These are phyloP conservation scores for Isoperla grammatica DNA, from an alignment of 2,888 invertebrate genomes.

Conservation along the genomic window DNA sequence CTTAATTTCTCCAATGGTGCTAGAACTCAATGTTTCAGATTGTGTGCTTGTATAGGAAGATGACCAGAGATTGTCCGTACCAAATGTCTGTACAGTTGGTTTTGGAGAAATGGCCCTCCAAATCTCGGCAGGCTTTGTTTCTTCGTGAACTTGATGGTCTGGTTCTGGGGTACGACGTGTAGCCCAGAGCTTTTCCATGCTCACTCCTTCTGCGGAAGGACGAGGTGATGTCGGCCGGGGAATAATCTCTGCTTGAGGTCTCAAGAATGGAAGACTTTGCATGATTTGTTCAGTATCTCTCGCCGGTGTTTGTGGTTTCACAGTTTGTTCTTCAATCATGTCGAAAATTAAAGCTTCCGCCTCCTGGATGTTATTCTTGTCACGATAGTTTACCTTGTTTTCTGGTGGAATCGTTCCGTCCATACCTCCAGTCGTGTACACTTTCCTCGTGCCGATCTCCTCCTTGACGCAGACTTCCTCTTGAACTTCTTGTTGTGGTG, in stretches of 20 bases:
- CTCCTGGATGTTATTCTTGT: background rate
- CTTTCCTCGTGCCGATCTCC: constrained; percentile 22
- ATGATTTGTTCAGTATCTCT: background rate
- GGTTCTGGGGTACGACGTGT: constrained; percentile 21
- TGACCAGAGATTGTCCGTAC: constrained; percentile 9
- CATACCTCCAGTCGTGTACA: constrained; percentile 20
- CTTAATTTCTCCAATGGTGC: constrained; percentile 10
- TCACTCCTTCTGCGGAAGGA: constrained; percentile 29
- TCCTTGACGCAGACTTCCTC: constrained; percentile 22
- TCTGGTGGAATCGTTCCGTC: constrained; percentile 20
- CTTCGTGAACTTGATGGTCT: background rate
- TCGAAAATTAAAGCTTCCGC: background rate
- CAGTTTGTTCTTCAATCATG: background rate
- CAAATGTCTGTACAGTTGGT: constrained; percentile 5
- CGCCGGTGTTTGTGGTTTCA: background rate
- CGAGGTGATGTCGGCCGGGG: constrained; percentile 18
- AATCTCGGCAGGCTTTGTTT: background rate
- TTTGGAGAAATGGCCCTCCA: background rate
- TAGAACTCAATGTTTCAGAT: constrained; percentile 12
- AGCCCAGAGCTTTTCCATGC: constrained; percentile 31
- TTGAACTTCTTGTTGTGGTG: background rate
- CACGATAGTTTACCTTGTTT: background rate
- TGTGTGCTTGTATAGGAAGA: constrained; percentile 16
- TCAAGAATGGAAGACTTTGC: background rate
- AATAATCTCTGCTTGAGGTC: constrained; percentile 3